A percentile compares a stretch with the other conserved stretches of the same genome.
Evolutionary conservation across 2,888 invertebrate species (phyloP).

Genomic region (Plagodis dolabraria): DNA sequence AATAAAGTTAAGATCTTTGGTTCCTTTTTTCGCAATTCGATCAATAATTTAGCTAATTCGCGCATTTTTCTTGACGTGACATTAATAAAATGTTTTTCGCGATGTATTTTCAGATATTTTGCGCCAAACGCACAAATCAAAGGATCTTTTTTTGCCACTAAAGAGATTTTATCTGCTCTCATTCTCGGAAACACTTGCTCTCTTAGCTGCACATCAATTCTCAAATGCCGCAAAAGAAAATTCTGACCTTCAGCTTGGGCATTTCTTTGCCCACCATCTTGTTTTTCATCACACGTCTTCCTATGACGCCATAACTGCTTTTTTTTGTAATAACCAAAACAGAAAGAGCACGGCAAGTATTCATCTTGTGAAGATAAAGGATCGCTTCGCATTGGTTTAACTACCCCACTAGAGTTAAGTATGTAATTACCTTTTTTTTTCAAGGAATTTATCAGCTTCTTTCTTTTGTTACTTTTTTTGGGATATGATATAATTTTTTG

Average conservation of each 20-base stretch:
- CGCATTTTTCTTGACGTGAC: neutral
- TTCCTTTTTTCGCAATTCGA: neutral
- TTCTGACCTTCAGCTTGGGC: neutral
- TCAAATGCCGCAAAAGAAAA: neutral
- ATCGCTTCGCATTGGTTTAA: conserved; percentile 17
- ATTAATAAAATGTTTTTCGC: neutral
- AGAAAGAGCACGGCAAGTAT: conserved; percentile 12
- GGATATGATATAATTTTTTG: conserved; percentile 10
- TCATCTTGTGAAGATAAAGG: conserved; percentile 1
- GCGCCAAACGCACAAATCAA: neutral
- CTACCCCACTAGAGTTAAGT: conserved; percentile 2
- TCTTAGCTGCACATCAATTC: neutral
- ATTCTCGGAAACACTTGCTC: neutral
- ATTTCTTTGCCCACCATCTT: too few relatives aligned
- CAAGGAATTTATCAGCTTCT: conserved; percentile 6
- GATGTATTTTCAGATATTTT: neutral
- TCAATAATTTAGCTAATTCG: neutral
- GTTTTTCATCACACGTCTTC: conserved; percentile 21
- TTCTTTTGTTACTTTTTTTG: conserved; percentile 12
- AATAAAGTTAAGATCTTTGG: neutral
- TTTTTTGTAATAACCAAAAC: conserved; percentile 9
- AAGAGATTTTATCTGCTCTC: neutral
- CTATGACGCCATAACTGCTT: conserved; percentile 27
- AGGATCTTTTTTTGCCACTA: neutral
- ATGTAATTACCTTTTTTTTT: conserved; percentile 19